Percentiles rank a stretch among this genome's conserved stretches.
Evolutionary conservation across 1,140 invertebrate species (phyloP).

Genomic region (Sipha flava): DNA sequence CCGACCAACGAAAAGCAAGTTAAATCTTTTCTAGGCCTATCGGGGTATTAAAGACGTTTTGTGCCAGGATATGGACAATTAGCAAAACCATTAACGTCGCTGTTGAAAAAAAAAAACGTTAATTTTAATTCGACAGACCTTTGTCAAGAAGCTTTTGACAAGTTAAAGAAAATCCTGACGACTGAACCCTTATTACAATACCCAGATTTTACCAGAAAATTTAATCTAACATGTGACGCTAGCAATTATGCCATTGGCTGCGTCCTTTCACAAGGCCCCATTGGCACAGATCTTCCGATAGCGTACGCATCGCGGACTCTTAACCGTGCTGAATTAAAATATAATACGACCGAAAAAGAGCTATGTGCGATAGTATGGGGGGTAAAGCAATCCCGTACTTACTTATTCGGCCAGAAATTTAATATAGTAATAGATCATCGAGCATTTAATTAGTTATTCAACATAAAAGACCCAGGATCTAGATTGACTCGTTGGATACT

Average conservation of each 20-base stretch:
- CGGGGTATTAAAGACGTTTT: neutral
- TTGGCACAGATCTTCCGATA: slow-evolving; percentile 38
- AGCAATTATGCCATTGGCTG: slow-evolving; percentile 21
- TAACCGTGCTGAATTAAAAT: slow-evolving; percentile 44
- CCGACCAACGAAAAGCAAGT: slow-evolving; percentile 38
- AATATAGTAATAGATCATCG: slow-evolving; percentile 49
- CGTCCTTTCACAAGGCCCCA: slow-evolving; percentile 40
- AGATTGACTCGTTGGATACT: slow-evolving; percentile 48
- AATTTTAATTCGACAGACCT: neutral
- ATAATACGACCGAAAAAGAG: slow-evolving; percentile 44
- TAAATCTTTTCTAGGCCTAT: neutral
- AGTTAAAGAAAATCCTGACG: neutral
- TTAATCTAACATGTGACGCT: neutral
- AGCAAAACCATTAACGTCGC: neutral
- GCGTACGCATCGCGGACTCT: slow-evolving; percentile 44
- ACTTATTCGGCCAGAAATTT: slow-evolving; percentile 46
- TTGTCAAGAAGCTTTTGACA: neutral
- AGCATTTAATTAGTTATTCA: slow-evolving; percentile 47
- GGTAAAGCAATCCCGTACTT: slow-evolving; percentile 46
- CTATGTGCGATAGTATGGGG: slow-evolving; percentile 44
- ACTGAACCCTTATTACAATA: neutral
- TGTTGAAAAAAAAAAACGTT: neutral
- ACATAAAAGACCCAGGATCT: slow-evolving; percentile 45
- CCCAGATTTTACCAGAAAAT: neutral
- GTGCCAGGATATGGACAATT: neutral